Evolutionary conservation across 1,140 invertebrate genomes (phyloP).

Genomic region (Scaptomyza montana): DNA sequence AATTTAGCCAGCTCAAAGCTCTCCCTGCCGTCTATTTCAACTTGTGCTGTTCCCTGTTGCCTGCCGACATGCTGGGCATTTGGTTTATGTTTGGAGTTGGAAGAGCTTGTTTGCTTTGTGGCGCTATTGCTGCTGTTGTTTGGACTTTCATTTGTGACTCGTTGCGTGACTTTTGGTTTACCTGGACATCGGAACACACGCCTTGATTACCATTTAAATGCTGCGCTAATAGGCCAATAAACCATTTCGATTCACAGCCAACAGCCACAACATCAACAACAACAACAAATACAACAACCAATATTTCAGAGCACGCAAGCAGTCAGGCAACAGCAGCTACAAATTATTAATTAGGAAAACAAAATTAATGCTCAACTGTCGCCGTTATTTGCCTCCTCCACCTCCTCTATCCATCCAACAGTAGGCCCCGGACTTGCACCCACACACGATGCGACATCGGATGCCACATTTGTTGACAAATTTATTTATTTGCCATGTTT

Average conservation of each 20-base stretch:
- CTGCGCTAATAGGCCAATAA: slow-evolving; percentile 82
- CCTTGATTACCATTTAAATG: slow-evolving; percentile 82
- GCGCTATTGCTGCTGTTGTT: slow-evolving; percentile 10
- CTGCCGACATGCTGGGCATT: slow-evolving; percentile 37
- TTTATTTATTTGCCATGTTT: slow-evolving; percentile 72
- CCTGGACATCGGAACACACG: slow-evolving; percentile 61
- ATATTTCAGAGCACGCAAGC: slow-evolving; percentile 2
- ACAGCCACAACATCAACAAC: slow-evolving; percentile 43
- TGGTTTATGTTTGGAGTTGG: slow-evolving; percentile 55
- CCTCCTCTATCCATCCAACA: background rate
- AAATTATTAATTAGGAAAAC: slow-evolving; percentile 82
- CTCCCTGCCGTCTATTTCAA: background rate
- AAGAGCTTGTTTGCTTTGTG: slow-evolving; percentile 45
- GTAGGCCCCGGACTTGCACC: background rate
- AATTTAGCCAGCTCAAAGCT: slow-evolving; percentile 46
- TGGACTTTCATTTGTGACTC: slow-evolving; percentile 56
- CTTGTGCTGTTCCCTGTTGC: slow-evolving; percentile 1
- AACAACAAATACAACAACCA: no score
- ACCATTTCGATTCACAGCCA: slow-evolving; percentile 66
- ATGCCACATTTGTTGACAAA: slow-evolving; percentile 79
- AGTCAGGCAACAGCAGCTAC: slow-evolving; percentile 32
- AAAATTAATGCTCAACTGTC: slow-evolving; percentile 79
- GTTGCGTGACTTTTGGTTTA: slow-evolving; percentile 77
- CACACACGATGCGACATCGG: slow-evolving; percentile 40
- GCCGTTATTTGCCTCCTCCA: slow-evolving; percentile 57